Base-by-base conservation (phyloP, 37 sponge, comb jelly and placozoan species). In the Haliclona indistincta region DNA sequence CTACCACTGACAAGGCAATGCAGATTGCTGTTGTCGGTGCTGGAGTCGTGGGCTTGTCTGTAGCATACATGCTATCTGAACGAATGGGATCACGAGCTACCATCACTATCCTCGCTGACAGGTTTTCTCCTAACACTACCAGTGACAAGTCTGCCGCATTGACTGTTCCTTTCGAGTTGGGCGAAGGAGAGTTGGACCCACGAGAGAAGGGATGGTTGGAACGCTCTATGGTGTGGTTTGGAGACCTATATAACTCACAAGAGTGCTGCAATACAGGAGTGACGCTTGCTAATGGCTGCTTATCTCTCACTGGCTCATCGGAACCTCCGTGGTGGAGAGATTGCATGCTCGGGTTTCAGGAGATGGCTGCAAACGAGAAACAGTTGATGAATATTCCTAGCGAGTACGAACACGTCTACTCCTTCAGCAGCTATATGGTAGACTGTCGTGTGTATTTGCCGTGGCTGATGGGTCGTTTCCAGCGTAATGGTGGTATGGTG, bases 1-100 rank as follows among this genome's bases (percentile, higher is more conserved):
- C 60, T 20, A 58, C 13, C n/a, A 7, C 28, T 20, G 25, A 58
- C 11, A 58, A 58, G 22, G 25, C 11, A n/a, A 25, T n/a, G 6
- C 60, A 63, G 29, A 76, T 86, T 30, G 88, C 67, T 26, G 83
- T 82, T 0, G 68, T 88, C 1, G 89, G 89, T 8, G 89, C 89
- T 28, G 89, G 89, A 11, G 70, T 77, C 15, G 70, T 73, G 43
- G 89, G 89, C 15, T 63, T 82, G 13, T 77, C 84, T 25, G 69
- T 74, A 2, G 79, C 74, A 36, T 2, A 38, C 4, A 40, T 53
- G 32, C 66, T 88, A 1, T 23, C 11, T 1, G 55, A 82, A 15
- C 30, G 20, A 51, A 40, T 71, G 25, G 35, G 37, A 37, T 34
- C 17, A 15, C 11, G 28, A 0, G 0, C 68, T 1, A 35, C 35